Base-by-base conservation (phyloP, 2,888 invertebrate species). In the Oxytorus armatus region DNA sequence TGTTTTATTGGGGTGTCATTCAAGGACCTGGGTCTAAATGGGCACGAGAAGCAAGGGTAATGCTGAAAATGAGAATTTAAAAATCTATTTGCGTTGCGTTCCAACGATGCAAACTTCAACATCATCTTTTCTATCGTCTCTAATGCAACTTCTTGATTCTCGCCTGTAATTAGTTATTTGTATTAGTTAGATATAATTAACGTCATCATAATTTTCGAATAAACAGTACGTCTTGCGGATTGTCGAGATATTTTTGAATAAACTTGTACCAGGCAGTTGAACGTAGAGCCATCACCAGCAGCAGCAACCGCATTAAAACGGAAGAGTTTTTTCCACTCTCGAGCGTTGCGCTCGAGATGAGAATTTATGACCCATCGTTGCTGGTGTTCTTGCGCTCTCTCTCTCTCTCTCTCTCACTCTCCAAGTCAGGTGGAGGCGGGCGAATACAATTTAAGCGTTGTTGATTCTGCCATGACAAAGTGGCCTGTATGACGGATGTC, bases 361-460 rank as follows among this genome's bases (percentile, higher is more conserved):
- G 79, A 84, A 84, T 84, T 84, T 83, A 84, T 82, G 81, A 79
- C 59, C 53, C 51, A 73, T 33, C 66, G 55, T 73, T 75, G 49
- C 25, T 51, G 23, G 14, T 33, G 18, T 29, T 66, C 25, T 29
- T 42, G 51, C 16, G 29, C 18, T 39, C 18, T 49, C 49, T 44
- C 23, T 57, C 11, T 21, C 49, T 29, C 11, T 23, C 29, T 47
- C 63, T 29, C 23, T 29, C 47, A 44, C 25, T 59, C 36, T 33
- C 51, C 77, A 77, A 75, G 68, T 33, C 59, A 36, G 36, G 23
- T 42, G 49, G 39, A 68, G 59, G 49, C 68, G 68, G 66, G 88
- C 87, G 86, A 89, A 88, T 89, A 89, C 88, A 88, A 88, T 89
- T 89, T 88, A 88, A 89, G 86, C 87, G 85, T 84, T 87, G 87